A percentile compares a stretch with the other conserved stretches of the same genome.
phyloP scores from a whole-genome alignment of 1,140 invertebrate species.

The Trachelipus rathkii region DNA sequence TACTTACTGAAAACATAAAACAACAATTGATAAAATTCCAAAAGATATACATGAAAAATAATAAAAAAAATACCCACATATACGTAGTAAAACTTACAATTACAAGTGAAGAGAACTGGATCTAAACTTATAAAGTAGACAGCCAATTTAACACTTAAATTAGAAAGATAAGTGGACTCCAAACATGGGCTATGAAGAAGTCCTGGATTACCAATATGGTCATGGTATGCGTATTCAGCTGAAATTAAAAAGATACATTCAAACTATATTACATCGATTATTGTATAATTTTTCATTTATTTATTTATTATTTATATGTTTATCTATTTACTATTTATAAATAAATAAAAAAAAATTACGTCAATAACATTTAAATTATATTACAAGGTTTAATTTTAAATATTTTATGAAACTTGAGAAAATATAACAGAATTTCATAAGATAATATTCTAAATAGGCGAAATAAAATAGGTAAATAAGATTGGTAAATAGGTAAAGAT shows the following conservation, averaged over 20 bases:
- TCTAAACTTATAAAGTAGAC: slow-evolving; percentile 32
- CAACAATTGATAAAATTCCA: slow-evolving; percentile 11
- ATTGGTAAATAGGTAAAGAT: no score
- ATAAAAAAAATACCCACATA: no score
- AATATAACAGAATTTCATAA: no score
- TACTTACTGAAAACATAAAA: slow-evolving; percentile 64
- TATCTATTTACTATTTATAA: no score
- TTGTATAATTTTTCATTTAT: no score
- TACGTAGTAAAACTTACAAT: slow-evolving; percentile 33
- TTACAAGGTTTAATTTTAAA: neutral
- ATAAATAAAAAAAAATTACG: no score
- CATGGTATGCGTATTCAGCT: slow-evolving; percentile 40
- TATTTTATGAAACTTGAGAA: no score
- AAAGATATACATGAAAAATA: neutral
- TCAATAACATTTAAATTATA: neutral
- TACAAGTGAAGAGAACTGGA: slow-evolving; percentile 42
- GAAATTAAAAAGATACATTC: neutral
- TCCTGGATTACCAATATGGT: slow-evolving; percentile 43
- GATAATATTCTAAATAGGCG: no score
- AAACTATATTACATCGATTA: slow-evolving; percentile 6
- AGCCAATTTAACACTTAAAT: slow-evolving; percentile 40
- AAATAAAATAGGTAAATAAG: no score
- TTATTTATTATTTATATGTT: no score
- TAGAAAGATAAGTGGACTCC: slow-evolving; percentile 30
- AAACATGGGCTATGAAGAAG: slow-evolving; percentile 43